A percentile compares a stretch with the other conserved stretches of the same genome.
phyloP scores from a whole-genome alignment of 2,113 vertebrate genomes.

The Kobus ellipsiprymnus region DNA sequence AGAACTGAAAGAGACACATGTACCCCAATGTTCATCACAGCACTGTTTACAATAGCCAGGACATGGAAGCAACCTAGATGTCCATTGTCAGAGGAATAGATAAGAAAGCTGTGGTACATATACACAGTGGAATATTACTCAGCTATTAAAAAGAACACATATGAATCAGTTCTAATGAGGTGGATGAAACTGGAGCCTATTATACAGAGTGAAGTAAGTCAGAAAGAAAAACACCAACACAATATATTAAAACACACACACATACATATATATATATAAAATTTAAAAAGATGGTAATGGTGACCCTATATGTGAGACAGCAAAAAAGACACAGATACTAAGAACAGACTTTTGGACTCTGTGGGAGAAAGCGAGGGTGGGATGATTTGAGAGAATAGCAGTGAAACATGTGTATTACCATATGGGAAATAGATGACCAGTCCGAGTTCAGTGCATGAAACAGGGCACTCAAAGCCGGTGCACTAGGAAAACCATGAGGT shows the following conservation, averaged over 20 bases:
- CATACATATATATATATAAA: rapidly evolving
- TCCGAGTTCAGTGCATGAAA: neutral
- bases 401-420: neutral
- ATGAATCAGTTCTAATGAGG: neutral
- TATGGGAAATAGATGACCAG: neutral
- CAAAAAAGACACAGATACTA: neutral
- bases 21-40: neutral
- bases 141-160: neutral
- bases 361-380: neutral
- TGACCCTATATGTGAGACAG: neutral
- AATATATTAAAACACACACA: neutral
- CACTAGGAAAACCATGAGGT: too few species aligned
- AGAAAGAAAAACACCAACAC: neutral
- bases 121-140: neutral
- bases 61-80: neutral
- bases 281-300: neutral
- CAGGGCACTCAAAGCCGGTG: neutral
- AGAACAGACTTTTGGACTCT: neutral
- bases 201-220: neutral
- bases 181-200: neutral
- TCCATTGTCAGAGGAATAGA: neutral
- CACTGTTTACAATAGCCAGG: neutral
- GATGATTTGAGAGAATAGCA: neutral
- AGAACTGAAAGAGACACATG: rapidly evolving
- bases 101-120: neutral